Percentiles rank a stretch among this genome's conserved stretches.
Conservation (phyloP, 2,113 vertebrate species). For the Xiphophorus hellerii region DNA sequence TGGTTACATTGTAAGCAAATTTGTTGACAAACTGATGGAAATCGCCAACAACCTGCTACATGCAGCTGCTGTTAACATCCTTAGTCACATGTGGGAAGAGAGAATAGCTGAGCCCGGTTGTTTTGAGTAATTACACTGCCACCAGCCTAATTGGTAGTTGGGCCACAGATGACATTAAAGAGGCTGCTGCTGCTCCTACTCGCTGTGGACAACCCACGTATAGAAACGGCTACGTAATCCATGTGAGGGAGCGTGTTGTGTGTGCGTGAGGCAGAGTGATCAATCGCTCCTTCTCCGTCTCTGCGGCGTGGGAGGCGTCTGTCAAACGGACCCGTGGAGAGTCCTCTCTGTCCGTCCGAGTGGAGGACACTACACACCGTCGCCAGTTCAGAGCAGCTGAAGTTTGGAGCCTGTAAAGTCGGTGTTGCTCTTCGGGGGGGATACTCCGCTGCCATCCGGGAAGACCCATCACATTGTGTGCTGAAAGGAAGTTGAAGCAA, state of each 20-base stretch:
- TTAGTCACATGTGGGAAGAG: slow-evolving; percentile 7
- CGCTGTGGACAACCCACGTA: slow-evolving; percentile 51
- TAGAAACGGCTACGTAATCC: slow-evolving; percentile 56
- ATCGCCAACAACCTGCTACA: not conserved
- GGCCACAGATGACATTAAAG: slow-evolving; percentile 26
- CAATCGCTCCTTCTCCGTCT: slow-evolving; percentile 50
- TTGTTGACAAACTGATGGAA: no score
- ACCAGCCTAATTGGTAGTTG: slow-evolving; percentile 48
- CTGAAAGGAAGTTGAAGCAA: slow-evolving; percentile 62
- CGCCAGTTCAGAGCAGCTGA: slow-evolving; percentile 31
- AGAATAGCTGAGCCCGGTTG: slow-evolving; percentile 1
- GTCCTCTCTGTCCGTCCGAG: slow-evolving; percentile 9
- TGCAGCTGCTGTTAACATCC: slow-evolving; percentile 20
- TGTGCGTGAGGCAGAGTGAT: slow-evolving; percentile 14
- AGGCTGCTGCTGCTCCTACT: slow-evolving; percentile 48
- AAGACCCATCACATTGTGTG: slow-evolving; percentile 33
- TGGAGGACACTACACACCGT: not conserved
- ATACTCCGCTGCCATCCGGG: slow-evolving; percentile 38
- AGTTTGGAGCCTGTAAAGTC: slow-evolving; percentile 49
- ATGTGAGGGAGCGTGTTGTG: not conserved
- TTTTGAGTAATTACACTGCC: slow-evolving; percentile 30
- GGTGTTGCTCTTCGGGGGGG: slow-evolving; percentile 14
- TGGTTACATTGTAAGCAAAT: no score
- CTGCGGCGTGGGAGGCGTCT: slow-evolving; percentile 53
- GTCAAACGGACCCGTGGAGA: slow-evolving; percentile 53